Base-by-base conservation (phyloP, 2,113 vertebrate species). In the Peromyscus polionotus region DNA sequence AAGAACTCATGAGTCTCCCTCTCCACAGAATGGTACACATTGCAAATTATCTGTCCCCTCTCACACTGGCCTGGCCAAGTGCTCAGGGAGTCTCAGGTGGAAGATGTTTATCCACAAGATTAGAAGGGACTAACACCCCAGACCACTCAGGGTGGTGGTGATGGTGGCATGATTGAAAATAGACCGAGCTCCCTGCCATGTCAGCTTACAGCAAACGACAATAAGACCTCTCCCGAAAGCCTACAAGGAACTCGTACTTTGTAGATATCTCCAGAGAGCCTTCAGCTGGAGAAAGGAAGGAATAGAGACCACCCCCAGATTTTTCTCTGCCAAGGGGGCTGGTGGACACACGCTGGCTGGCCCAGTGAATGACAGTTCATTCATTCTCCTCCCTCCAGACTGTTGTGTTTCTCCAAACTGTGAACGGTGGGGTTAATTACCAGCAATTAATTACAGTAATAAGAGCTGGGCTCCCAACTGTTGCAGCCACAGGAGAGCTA, bases 381-480 rank as follows among this genome's bases (percentile, higher is more conserved):
- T 72, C n/a, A 5, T 95, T 73, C 72, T 88, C 65, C 51, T 86
- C 72, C 24, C 48, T 93, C 63, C 17, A 14, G 65, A 54, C 75
- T 92, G 45, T 45, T 63, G 93, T 88, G 51, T 81, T 95, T 86
- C 59, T 92, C 68, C 14, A 45, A 97, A 95, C 85, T 83, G 77
- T 95, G 96, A 91, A 73, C 24, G 3, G 0, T 59, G 24, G 24
- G 83, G 72, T 93, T 96, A 93, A 96, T 91, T 91, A 94, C 59
- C 88, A 67, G 88, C 22, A 57, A 90, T 65, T 67, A 97, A 94
- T 97, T 91, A 91, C 68, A 73, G 36, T n/a, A 88, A 93, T 33
- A 79, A 76, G 42, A 95, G 72, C 67, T 42, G 10, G 33, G 73
- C 67, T 91, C 67, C 73, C 51, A 86, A 95, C 12, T 72, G 31